Percentiles rank a stretch among this genome's conserved stretches.
These are phyloP conservation scores for Lycaena phlaeas DNA, from an alignment of 2,888 invertebrate species.

Conservation along the genomic window DNA sequence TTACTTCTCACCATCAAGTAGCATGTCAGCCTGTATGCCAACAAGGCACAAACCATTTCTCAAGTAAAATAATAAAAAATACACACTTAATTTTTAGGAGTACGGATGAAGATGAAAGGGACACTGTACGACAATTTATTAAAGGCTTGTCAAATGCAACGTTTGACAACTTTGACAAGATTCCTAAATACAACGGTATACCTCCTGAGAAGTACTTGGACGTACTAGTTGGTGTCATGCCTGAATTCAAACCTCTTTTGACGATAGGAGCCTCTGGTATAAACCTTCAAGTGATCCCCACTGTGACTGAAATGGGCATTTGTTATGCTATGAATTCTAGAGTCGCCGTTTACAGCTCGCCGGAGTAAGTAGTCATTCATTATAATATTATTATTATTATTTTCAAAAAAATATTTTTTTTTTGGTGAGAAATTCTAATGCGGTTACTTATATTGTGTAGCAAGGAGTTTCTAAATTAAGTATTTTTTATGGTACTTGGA, in stretches of 20 bases:
- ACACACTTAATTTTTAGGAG: no score
- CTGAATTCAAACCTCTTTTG: constrained; percentile 58
- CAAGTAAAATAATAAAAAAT: no score
- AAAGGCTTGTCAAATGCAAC: constrained; percentile 69
- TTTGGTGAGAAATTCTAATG: no score
- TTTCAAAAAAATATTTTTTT: no score
- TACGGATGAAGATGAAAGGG: constrained; percentile 55
- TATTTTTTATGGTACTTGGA: no score
- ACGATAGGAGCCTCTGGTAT: constrained; percentile 71
- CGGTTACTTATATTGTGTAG: no score
- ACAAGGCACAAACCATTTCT: no score
- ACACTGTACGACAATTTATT: constrained; percentile 67
- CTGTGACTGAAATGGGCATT: constrained; percentile 79
- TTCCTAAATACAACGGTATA: constrained; percentile 71
- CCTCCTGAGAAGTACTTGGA: constrained; percentile 72
- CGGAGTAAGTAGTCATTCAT: constrained; percentile 47
- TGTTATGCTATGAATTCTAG: constrained; percentile 80
- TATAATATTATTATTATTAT: no score
- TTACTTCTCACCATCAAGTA: no score
- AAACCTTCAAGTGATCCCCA: constrained; percentile 66
- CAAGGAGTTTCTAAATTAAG: no score
- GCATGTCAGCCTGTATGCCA: no score
- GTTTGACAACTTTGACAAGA: constrained; percentile 72
- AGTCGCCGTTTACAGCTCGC: constrained; percentile 74
- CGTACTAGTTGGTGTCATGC: constrained; percentile 65